Evolutionary conservation across 2,113 vertebrate genomes (phyloP).

Genomic region (Brachirus orientalis): DNA sequence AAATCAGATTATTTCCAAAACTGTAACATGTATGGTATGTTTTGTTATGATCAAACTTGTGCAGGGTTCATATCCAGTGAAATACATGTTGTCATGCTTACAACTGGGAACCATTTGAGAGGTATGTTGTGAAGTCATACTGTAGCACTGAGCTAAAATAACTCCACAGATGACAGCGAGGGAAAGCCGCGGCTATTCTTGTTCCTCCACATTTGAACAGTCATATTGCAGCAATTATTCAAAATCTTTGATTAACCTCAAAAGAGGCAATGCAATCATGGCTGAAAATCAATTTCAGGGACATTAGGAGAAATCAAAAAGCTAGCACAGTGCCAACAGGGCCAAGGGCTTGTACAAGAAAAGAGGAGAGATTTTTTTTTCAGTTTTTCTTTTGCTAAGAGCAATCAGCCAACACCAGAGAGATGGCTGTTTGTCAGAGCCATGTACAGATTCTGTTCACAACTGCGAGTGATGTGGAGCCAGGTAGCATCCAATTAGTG

Average conservation of each 20-base stretch:
- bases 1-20: conserved; percentile 12
- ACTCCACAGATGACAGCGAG: conserved; percentile 59
- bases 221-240: conserved; percentile 80
- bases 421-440: conserved; percentile 72
- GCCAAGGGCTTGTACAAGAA: conserved; percentile 70
- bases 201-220: conserved; percentile 64
- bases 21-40: conserved; percentile 29
- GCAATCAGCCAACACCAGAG: conserved; percentile 82
- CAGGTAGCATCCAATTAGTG: conserved; percentile 85
- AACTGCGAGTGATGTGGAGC: conserved; percentile 78
- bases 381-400: conserved; percentile 71
- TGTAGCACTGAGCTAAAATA: conserved; percentile 52
- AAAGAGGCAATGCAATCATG: conserved; percentile 75
- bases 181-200: conserved; percentile 63
- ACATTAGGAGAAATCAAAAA: conserved; percentile 80
- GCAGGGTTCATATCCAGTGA: conserved; percentile 45
- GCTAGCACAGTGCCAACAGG: conserved; percentile 72
- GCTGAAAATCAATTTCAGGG: conserved; percentile 83
- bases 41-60: conserved; percentile 30
- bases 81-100: conserved; percentile 52
- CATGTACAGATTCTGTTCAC: conserved; percentile 75
- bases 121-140: conserved; percentile 78
- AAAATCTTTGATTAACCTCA: conserved; percentile 81
- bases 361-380: conserved; percentile 58
- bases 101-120: conserved; percentile 77